Conservation (phyloP, 2,797 vertebrate species). For the Micropoecilia bifurca region DNA sequence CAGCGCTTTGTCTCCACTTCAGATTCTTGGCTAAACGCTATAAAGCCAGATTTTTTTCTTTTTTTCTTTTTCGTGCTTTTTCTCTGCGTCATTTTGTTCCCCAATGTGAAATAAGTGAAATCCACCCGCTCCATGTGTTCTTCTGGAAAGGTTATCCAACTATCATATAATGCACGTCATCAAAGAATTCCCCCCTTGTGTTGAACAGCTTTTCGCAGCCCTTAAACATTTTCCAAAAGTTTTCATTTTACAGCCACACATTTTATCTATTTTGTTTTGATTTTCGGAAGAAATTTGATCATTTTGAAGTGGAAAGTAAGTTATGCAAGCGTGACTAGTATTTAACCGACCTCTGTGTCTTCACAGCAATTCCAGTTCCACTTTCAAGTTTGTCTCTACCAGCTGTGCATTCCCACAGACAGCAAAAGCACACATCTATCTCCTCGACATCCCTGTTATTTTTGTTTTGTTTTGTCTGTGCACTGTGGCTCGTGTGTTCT, state of each 20-base stretch:
- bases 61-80: slow-evolving; percentile 14
- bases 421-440: background rate
- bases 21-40: slow-evolving; percentile 18
- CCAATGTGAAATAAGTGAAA: slow-evolving; percentile 63
- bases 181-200: slow-evolving; percentile 8
- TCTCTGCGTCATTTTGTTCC: slow-evolving; percentile 55
- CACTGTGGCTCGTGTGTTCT: slow-evolving; percentile 11
- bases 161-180: slow-evolving; percentile 9
- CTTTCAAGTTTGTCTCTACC: background rate
- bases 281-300: background rate
- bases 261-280: background rate
- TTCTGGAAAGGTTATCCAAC: slow-evolving; percentile 57
- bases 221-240: background rate
- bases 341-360: background rate
- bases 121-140: slow-evolving; percentile 58
- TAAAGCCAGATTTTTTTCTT: slow-evolving; percentile 11
- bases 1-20: slow-evolving; percentile 49
- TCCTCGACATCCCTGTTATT: background rate
- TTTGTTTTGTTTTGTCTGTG: slow-evolving; percentile 13
- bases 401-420: background rate
- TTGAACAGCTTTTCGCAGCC: background rate
- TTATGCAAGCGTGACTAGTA: background rate
- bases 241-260: background rate
- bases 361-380: background rate
- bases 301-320: background rate